These are phyloP conservation scores for Halcyon malimbica DNA, from an alignment of 2,113 vertebrate species.

Conservation along the genomic window DNA sequence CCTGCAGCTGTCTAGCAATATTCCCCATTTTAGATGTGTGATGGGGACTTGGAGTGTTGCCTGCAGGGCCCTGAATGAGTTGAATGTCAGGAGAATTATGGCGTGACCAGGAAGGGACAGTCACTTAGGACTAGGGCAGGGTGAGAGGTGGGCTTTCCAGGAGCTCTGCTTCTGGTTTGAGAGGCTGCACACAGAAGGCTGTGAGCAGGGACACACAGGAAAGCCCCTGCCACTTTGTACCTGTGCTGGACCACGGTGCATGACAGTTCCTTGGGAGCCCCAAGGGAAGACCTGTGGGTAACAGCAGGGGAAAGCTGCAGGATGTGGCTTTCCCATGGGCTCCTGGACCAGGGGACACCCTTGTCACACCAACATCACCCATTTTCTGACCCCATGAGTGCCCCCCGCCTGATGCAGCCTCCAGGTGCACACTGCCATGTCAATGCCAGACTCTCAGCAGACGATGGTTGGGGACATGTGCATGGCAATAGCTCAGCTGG, in stretches of 20 bases:
- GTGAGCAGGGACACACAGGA: fast-evolving
- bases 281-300: not conserved
- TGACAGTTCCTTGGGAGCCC: not conserved
- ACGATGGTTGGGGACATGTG: fast-evolving
- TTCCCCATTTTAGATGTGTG: not conserved
- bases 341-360: not conserved
- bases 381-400: not conserved
- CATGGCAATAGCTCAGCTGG: not conserved
- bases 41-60: not conserved
- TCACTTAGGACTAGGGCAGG: not conserved
- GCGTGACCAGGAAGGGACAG: not conserved
- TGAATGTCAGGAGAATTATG: not conserved
- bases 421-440: not conserved
- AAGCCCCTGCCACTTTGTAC: not conserved
- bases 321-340: not conserved
- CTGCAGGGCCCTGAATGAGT: not conserved
- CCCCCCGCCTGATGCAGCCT: not conserved
- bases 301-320: not conserved
- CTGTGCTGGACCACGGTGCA: not conserved
- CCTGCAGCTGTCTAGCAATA: not conserved
- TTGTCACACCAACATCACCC: not conserved
- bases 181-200: not conserved
- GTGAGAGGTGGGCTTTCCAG: not conserved
- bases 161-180: not conserved
- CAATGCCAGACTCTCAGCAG: not conserved